phyloP scores from a whole-genome alignment of 2,113 vertebrate species.

The Macrotus californicus region DNA sequence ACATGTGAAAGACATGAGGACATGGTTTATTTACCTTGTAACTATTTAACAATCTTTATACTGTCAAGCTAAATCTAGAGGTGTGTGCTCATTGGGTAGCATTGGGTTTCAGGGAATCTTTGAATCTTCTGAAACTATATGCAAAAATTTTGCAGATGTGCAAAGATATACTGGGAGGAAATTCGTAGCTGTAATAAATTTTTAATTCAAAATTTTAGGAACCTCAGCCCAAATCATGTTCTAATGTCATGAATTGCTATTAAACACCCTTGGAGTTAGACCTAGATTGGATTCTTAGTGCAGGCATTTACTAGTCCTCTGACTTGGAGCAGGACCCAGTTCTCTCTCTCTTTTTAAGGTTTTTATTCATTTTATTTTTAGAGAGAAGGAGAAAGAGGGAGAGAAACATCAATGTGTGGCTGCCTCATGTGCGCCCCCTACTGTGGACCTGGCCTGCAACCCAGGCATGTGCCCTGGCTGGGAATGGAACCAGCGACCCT shows the following conservation, averaged over 20 bases:
- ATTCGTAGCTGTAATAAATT: neutral
- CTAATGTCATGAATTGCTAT: neutral
- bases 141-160: neutral
- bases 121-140: neutral
- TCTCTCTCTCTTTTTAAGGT: too few species aligned
- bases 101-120: neutral
- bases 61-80: neutral
- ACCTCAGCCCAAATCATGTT: constrained; percentile 20
- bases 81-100: neutral
- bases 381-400: too few species aligned
- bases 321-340: neutral
- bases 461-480: too few species aligned
- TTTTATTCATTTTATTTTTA: too few species aligned
- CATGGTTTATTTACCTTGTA: neutral
- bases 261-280: neutral
- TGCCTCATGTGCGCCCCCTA: too few species aligned
- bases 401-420: too few species aligned
- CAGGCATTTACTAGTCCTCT: neutral
- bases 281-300: neutral
- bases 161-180: neutral
- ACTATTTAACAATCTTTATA: neutral
- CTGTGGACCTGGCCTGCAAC: too few species aligned
- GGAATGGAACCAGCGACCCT: too few species aligned
- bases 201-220: constrained; percentile 38
- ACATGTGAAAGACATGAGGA: neutral